Percentiles rank a stretch among this genome's conserved stretches.
These are phyloP conservation scores for Cheilosia grossa DNA, from an alignment of 2,888 invertebrate species.

Conservation along the genomic window DNA sequence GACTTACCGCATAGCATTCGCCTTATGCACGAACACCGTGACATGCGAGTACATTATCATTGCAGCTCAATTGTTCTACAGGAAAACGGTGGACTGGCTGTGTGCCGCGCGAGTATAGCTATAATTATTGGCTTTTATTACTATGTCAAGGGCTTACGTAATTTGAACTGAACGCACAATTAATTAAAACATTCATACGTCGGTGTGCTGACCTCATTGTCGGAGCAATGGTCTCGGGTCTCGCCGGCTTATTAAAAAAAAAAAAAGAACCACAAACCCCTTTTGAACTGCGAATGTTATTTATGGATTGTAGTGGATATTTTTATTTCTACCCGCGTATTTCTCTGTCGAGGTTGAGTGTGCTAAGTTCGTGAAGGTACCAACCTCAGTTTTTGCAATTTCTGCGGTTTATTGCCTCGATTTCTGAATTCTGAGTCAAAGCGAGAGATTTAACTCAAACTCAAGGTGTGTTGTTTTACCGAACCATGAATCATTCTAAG, in stretches of 20 bases:
- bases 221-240: conserved; percentile 59
- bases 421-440: conserved; percentile 20
- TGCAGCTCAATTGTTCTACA: conserved; percentile 57
- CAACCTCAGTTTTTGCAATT: neutral
- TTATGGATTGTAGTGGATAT: neutral
- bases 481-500: conserved; percentile 5
- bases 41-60: conserved; percentile 44
- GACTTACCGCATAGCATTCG: conserved; percentile 8
- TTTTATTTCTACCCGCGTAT: neutral
- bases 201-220: conserved; percentile 63
- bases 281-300: conserved; percentile 28
- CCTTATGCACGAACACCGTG: conserved; percentile 24
- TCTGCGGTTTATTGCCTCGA: conserved; percentile 6
- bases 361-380: neutral
- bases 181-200: conserved; percentile 60
- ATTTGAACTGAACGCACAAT: conserved; percentile 62
- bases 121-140: conserved; percentile 54
- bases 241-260: conserved; percentile 44
- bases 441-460: conserved; percentile 3
- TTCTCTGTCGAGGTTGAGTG: neutral
- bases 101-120: conserved; percentile 24
- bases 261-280: conserved; percentile 21
- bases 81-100: neutral
- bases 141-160: conserved; percentile 72
- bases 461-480: conserved; percentile 20